Evolutionary conservation across 2,888 invertebrate species (phyloP).

Genomic region (Ennomos erosarius): DNA sequence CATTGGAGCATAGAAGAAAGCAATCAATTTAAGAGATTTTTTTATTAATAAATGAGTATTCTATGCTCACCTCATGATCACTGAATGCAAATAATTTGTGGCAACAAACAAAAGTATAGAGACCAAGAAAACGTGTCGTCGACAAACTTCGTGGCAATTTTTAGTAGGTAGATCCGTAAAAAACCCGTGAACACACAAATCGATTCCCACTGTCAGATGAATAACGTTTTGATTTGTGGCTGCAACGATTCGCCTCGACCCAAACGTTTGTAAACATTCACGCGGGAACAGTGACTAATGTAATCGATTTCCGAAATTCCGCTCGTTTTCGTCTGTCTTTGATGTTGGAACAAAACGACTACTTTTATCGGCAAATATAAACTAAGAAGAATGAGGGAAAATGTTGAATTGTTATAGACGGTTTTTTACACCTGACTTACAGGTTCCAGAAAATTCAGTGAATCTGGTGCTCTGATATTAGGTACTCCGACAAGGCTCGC

Average conservation of each 20-base stretch:
- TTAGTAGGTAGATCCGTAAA: background rate
- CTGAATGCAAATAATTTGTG: slow-evolving; percentile 17
- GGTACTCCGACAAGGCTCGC: too few relatives aligned
- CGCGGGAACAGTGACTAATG: slow-evolving; percentile 29
- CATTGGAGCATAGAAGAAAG: too few relatives aligned
- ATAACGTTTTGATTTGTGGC: slow-evolving; percentile 25
- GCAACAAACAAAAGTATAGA: too few relatives aligned
- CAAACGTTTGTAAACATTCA: slow-evolving; percentile 30
- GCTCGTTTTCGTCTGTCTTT: slow-evolving; percentile 24
- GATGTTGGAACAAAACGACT: slow-evolving; percentile 22
- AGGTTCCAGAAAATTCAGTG: too few relatives aligned
- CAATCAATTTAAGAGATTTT: too few relatives aligned
- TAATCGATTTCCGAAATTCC: slow-evolving; percentile 29
- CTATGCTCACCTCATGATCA: slow-evolving; percentile 33
- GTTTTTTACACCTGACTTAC: too few relatives aligned
- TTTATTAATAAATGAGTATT: slow-evolving; percentile 20
- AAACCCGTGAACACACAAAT: slow-evolving; percentile 1
- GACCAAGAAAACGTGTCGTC: too few relatives aligned
- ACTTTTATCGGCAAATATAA: slow-evolving; percentile 19
- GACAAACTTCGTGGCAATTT: background rate
- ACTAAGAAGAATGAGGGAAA: slow-evolving; percentile 10
- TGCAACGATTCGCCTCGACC: slow-evolving; percentile 8
- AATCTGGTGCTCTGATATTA: too few relatives aligned
- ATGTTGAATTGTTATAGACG: background rate
- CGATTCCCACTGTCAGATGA: slow-evolving; percentile 8